Evolutionary conservation across 2,888 invertebrate species (phyloP), one percentile per base, ranked within the genome.

Genomic region (Lasioglossum calceatum): DNA sequence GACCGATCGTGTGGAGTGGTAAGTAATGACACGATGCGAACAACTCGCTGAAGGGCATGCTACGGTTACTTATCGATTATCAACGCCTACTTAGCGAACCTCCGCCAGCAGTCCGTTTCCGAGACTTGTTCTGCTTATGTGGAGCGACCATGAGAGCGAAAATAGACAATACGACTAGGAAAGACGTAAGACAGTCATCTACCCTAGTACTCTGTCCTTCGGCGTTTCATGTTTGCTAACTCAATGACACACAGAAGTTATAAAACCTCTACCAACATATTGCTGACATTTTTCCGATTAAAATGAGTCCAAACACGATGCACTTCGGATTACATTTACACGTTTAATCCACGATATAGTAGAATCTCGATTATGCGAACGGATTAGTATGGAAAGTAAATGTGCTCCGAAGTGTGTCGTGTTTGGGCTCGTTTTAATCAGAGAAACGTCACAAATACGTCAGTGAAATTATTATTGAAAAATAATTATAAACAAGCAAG

Each of bases 51-150:
- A 79, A 58, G 67, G 58, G 72, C 36, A 70, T 44, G 47, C 50
- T 44, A 77, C 47, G 75, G 75, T 44, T 23, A 64, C 72, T 86
- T 84, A 86, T 81, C 80, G 82, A 88, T 86, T 86, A 87, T 87
- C 83, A 84, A 86, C 81, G 84, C 78, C 78, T 81, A 75, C 72
- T 87, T 76, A 76, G 76, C 79, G 80, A 71, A 73, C 12, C 67
- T 72, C 74, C 73, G 50, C 42, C 27, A 36, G 58, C 54, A 79
- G 82, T 79, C 23, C 36, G 16, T 32, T 61, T 61, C 2, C 36
- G 23, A 78, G 16, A 42, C 19, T 76, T 61, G 47, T 19, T 39
- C 32, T 10, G 36, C 54, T 58, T 54, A 54, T 70, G 74, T 36
- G 71, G 61, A 79, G 64, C 47, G n/a, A 19, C 42, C 14, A 14